phyloP scores from a whole-genome alignment of 2,797 vertebrate genomes.

The Dendrocincla tyrannina region DNA sequence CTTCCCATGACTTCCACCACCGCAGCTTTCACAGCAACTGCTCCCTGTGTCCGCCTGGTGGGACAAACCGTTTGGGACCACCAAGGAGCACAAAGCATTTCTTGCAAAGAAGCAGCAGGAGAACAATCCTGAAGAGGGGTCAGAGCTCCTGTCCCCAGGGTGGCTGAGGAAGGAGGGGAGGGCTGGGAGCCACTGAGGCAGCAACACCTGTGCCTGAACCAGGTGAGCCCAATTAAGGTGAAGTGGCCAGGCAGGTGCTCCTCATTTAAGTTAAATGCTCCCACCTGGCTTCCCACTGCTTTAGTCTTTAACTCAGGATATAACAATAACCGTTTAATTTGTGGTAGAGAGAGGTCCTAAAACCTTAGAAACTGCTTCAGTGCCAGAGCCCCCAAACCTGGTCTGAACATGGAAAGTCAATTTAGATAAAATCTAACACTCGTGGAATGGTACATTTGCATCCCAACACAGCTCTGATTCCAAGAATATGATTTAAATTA shows the following conservation, averaged over 20 bases:
- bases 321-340: accelerated
- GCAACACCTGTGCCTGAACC: background rate
- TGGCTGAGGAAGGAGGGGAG: accelerated
- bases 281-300: background rate
- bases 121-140: accelerated
- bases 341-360: background rate
- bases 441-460: background rate
- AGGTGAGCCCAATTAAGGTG: background rate
- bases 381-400: background rate
- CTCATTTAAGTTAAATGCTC: background rate
- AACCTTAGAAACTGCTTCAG: background rate
- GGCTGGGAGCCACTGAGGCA: accelerated
- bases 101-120: background rate
- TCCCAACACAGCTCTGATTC: background rate
- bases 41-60: accelerated
- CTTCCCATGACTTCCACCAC: accelerated
- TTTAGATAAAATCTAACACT: background rate
- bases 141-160: accelerated
- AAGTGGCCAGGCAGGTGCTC: background rate
- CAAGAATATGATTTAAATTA: background rate
- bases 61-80: accelerated
- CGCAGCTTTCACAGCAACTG: accelerated
- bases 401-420: background rate
- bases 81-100: accelerated
- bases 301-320: background rate